phyloP scores from a whole-genome alignment of 2,113 vertebrate genomes.

The Odontesthes bonariensis region DNA sequence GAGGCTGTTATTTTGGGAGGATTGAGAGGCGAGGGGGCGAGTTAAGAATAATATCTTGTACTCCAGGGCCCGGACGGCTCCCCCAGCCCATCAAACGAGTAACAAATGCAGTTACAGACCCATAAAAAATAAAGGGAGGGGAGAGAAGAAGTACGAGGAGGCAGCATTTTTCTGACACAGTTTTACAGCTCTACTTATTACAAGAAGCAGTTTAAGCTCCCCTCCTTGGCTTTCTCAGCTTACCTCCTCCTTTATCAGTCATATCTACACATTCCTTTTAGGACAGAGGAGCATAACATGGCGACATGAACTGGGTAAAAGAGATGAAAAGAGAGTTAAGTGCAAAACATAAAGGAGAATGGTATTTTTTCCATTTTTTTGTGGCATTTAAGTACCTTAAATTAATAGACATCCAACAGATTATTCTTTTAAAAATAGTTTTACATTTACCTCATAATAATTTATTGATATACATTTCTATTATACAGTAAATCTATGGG shows the following conservation, averaged over 20 bases:
- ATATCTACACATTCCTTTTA: slow-evolving; percentile 73
- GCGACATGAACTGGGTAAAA: slow-evolving; percentile 42
- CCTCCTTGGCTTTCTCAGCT: slow-evolving; percentile 47
- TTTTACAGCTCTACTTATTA: slow-evolving; percentile 81
- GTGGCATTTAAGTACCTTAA: not conserved
- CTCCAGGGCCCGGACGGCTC: slow-evolving; percentile 80
- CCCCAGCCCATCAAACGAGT: slow-evolving; percentile 84
- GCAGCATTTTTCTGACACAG: slow-evolving; percentile 83
- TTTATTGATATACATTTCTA: not conserved
- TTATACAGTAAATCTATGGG: not conserved
- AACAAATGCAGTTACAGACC: slow-evolving; percentile 82
- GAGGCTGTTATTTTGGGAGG: slow-evolving; percentile 84
- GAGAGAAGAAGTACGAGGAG: slow-evolving; percentile 76
- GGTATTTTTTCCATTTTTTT: not conserved
- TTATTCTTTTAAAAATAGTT: not conserved
- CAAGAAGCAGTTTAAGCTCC: slow-evolving; percentile 74
- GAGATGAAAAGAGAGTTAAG: not conserved
- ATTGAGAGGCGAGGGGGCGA: slow-evolving; percentile 70
- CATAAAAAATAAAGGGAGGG: slow-evolving; percentile 83
- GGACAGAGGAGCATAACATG: slow-evolving; percentile 39
- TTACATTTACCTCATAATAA: not conserved
- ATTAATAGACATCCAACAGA: not conserved
- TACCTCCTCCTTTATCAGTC: slow-evolving; percentile 67
- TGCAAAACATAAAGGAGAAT: not conserved
- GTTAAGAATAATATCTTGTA: slow-evolving; percentile 83